Evolutionary conservation across 2,888 invertebrate genomes (phyloP), one percentile per base, ranked within the genome.

Genomic region (Lasiommata megera): DNA sequence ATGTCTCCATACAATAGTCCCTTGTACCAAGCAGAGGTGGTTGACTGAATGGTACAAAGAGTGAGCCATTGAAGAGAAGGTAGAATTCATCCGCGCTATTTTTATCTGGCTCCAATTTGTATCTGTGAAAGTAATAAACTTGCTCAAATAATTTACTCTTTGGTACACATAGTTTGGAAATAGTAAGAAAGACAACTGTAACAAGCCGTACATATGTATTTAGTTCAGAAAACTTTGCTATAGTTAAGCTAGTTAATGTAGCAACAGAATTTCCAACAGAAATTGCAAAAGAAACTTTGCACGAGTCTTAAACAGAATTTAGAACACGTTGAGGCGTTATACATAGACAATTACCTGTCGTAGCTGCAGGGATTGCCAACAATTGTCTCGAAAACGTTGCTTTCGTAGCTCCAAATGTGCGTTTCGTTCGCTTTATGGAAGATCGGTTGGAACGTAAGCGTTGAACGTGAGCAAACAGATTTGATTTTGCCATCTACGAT

Each of bases 1-100:
- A 91, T 0, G 92, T 79, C 70, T 94, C 93, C 92, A 93, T 92
- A 69, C 93, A 94, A 71, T 92, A 94, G 64, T 92, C 91, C 53
- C 84, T 84, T 0, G 91, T 90, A 8, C 81, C 80, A 37, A 93
- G 74, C 68, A 93, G 76, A n/a, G 74, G 73, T 0, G 90, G 89
- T 18, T 77, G 68, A 43, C 82, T 82, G 66, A 78, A 84, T 0
- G 93, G 93, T 12, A 89, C 88, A 65, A 91, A 92, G 43, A 94
- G 79, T 0, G 93, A 92, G 16, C 94, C 94, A 65, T 93, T 93
- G 23, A 84, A 72, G 62, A 93, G 74, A 34, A 94, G 84, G 69
- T 92, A 92, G 72, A 92, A 92, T 64, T 92, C 91, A 61, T 93
- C 93, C 28, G 82, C 77, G 58, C 77, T 80, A 44, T 78, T 74